Evolutionary conservation across 2,888 invertebrate species (phyloP), one percentile per base, ranked within the genome.

Genomic region (Lepeophtheirus nordmannii): DNA sequence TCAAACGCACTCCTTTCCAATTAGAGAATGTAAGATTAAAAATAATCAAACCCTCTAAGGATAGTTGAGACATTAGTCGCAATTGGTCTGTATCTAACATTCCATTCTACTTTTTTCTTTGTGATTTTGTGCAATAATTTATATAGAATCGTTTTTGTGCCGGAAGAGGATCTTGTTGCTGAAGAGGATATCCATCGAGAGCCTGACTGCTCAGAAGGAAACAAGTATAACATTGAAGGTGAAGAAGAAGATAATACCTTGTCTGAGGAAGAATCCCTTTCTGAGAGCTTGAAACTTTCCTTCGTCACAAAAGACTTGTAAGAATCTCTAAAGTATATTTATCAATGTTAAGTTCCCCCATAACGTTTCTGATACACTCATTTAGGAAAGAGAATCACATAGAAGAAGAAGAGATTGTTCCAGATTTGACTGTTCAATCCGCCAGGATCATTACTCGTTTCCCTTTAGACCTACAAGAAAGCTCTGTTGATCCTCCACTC

Each of bases 81-180:
- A 30, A 30, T 30, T 30, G 30, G 30, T 30, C 30, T 30, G 30
- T 30, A 30, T 30, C 30, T 30, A 2, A 30, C 30, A 7, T 7
- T 30, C 30, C 30, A 30, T 30, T 5, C 2, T 5, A 7, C 7
- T 5, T 5, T 30, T 30, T 30, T 30, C 30, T 30, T 30, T 30
- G 30, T 30, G 30, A 30, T 30, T 30, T 30, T 30, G 30, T 30
- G 30, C 30, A 30, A 30, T 30, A 5, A 30, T 30, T 30, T 30
- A 30, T 8, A 3, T 39, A 65, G 65, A 53, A 65, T 65, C 58
- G 37, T 65, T n/a, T 65, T 65, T 56, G 40, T 65, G 38, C 65
- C 65, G 10, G 65, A 65, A 58, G 65, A 65, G 30, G 17, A 58
- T 30, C 59, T 65, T 8, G 39, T 37, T 12, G 17, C 65, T 23